These are phyloP conservation scores for Phaonia tiefii DNA, from an alignment of 2,888 invertebrate species.

Conservation along the genomic window DNA sequence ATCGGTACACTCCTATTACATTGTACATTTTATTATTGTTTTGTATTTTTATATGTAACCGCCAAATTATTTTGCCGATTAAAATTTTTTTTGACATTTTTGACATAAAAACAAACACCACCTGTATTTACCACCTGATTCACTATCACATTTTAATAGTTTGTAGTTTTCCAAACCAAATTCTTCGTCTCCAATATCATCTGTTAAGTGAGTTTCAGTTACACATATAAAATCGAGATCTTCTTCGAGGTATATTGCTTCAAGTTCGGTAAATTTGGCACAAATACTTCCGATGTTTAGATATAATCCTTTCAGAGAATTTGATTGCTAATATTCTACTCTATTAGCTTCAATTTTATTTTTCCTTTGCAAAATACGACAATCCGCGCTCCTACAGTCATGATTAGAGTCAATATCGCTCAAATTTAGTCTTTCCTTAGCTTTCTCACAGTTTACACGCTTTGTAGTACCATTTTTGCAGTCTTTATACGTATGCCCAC, in stretches of 20 bases:
- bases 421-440: constrained; percentile 17
- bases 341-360: constrained; percentile 39
- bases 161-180: background rate
- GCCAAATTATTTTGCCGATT: constrained; percentile 27
- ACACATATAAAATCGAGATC: constrained; percentile 35
- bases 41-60: no score
- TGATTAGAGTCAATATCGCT: constrained; percentile 20
- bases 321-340: constrained; percentile 36
- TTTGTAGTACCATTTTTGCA: constrained; percentile 5
- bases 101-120: constrained; percentile 31
- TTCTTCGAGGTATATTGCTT: constrained; percentile 5
- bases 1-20: no score
- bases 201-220: constrained; percentile 18
- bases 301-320: background rate
- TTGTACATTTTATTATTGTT: no score
- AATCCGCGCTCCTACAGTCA: constrained; percentile 37
- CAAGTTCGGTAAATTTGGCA: constrained; percentile 13
- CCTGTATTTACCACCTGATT: constrained; percentile 18
- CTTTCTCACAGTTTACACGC: constrained; percentile 44
- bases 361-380: constrained; percentile 10
- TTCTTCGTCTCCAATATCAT: background rate
- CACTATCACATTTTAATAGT: background rate
- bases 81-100: constrained; percentile 1
- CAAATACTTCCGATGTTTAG: constrained; percentile 16
- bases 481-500: constrained; percentile 23